These are phyloP conservation scores for Sepiola atlantica DNA, from an alignment of 2,888 invertebrate genomes.

Conservation along the genomic window DNA sequence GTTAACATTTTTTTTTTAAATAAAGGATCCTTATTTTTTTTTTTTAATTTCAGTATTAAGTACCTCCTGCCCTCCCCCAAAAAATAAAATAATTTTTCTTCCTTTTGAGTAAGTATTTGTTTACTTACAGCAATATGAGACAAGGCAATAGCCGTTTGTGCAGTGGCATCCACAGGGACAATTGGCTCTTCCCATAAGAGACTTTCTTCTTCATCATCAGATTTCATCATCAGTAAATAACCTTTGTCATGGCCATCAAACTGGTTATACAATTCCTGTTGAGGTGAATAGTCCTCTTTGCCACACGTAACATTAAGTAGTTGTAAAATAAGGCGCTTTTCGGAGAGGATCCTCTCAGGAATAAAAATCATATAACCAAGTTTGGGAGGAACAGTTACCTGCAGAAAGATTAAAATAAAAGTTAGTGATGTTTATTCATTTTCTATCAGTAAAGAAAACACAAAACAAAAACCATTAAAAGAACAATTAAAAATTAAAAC, in stretches of 20 bases:
- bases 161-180: slow-evolving; percentile 74
- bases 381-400: slow-evolving; percentile 72
- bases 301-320: slow-evolving; percentile 76
- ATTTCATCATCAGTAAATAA: slow-evolving; percentile 73
- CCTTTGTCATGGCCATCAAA: slow-evolving; percentile 56
- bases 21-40: too few species aligned
- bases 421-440: background rate
- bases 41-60: too few species aligned
- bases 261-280: slow-evolving; percentile 36
- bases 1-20: too few species aligned
- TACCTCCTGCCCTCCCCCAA: too few species aligned
- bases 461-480: too few species aligned
- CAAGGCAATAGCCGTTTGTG: slow-evolving; percentile 76
- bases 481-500: too few species aligned
- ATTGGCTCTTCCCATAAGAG: slow-evolving; percentile 72
- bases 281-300: slow-evolving; percentile 67
- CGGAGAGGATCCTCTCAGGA: slow-evolving; percentile 71
- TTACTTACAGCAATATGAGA: slow-evolving; percentile 74
- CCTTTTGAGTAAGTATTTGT: background rate
- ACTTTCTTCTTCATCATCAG: slow-evolving; percentile 62
- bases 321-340: slow-evolving; percentile 73
- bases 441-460: too few species aligned
- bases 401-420: slow-evolving; percentile 48
- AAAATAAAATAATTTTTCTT: background rate
- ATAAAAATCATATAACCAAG: slow-evolving; percentile 75